phyloP scores from a whole-genome alignment of 2,888 invertebrate genomes.

The Tupiocoris notatus region DNA sequence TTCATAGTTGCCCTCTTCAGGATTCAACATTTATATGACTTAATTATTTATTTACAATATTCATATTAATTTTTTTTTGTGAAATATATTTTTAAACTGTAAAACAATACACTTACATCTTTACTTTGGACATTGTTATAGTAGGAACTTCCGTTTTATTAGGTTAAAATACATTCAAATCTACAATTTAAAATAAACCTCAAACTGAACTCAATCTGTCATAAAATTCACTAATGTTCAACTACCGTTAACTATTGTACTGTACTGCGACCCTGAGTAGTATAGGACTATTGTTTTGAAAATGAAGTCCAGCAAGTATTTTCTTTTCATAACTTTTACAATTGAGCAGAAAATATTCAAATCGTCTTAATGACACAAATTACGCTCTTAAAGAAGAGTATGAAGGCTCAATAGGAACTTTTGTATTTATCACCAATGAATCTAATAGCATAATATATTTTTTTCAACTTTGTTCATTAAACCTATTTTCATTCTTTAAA shows the following conservation, averaged over 20 bases:
- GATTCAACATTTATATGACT: conserved; percentile 30
- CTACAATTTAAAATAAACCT: conserved; percentile 35
- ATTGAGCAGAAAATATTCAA: conserved; percentile 49
- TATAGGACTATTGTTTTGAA: conserved; percentile 46
- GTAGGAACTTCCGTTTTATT: conserved; percentile 39
- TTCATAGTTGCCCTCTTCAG: conserved; percentile 29
- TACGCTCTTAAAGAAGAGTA: conserved; percentile 50
- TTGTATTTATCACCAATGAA: conserved; percentile 50
- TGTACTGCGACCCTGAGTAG: conserved; percentile 49
- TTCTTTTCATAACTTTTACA: conserved; percentile 38
- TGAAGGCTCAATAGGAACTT: conserved; percentile 51
- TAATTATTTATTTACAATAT: conserved; percentile 39
- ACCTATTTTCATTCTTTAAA: conserved; percentile 43
- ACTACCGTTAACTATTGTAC: conserved; percentile 48
- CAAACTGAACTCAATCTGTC: conserved; percentile 32
- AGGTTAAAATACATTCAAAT: conserved; percentile 40
- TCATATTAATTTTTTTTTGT: conserved; percentile 18
- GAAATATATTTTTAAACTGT: conserved; percentile 36
- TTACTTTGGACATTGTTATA: conserved; percentile 37
- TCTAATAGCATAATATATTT: conserved; percentile 45
- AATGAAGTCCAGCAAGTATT: conserved; percentile 46
- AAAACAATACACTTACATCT: conserved; percentile 40
- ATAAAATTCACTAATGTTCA: conserved; percentile 36
- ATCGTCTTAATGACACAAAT: conserved; percentile 48
- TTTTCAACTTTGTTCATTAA: conserved; percentile 30